Base-by-base conservation (phyloP, 2,797 vertebrate genomes). In the Arrhamphus sclerolepis region DNA sequence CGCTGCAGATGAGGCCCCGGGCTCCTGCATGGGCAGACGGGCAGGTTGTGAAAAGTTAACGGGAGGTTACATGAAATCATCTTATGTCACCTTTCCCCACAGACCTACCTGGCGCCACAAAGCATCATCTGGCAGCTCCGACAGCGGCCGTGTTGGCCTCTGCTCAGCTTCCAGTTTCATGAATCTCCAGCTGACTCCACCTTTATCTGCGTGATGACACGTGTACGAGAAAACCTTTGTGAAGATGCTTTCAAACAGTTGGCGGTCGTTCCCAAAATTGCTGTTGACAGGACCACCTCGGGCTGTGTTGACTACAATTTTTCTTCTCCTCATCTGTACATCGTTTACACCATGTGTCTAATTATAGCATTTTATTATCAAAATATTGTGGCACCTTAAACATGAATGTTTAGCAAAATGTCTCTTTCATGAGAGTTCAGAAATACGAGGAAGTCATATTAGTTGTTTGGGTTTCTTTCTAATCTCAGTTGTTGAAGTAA, bases 31-130 rank as follows among this genome's bases (percentile, higher is more conserved):
- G 9, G 46, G 59, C 51, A 11, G 66, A 38, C 42, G 6, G 26
- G 53, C 72, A 18, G 63, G 58, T 76, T 40, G 53, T 5, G 51
- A 58, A 29, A 63, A 71, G 80, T 64, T 70, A 85, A 78, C n/a
- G 52, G 56, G 77, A 82, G 74, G 80, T 80, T 75, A 86, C 84
- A 73, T 19, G 0, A 58, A 16, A 48, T 26, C 29, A 1, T 39
- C 54, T 81, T 66, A 29, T 47, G 40, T 81, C 72, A 61, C 58
- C 42, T 68, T 41, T 86, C 80, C 80, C 71, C 56, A 40, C 56
- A 80, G 81, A 77, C 62, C 62, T 17, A 50, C 63, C 56, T 16
- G 18, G 56, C n/a, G 75, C 54, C 64, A 14, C 62, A 24, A 29
- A 73, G 60, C 71, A 69, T 72, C 77, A 39, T 74, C 66, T 81